Base-by-base conservation (phyloP, 2,113 vertebrate genomes). In the Miniopterus natalensis region DNA sequence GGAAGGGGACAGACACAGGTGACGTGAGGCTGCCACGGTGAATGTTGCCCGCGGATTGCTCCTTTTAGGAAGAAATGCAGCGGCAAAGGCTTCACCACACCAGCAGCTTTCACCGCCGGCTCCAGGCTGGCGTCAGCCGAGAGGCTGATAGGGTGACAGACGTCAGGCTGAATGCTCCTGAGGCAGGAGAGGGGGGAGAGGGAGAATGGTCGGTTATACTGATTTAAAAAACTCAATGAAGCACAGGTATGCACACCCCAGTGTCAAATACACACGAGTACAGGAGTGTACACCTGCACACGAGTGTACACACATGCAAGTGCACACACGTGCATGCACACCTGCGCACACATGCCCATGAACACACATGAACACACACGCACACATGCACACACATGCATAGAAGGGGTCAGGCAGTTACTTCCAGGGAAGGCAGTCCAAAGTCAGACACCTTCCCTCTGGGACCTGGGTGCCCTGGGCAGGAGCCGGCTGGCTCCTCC, bases 101-200 rank as follows among this genome's bases (percentile, higher is more conserved):
- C 31, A 65, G 8, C 3, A 0, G 12, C 12, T 15, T 8, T 7
- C 6, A 7, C 20, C 51, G 0, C 2, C 29, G 2, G 1, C 6
- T 3, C 1, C 1, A 0, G 1, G 3, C 25, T 7, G 3, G 14
- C n/a, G 0, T 8, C 0, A 8, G 1, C 61, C 6, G 63, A 8
- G 29, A n/a, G 3, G 45, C 2, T 0, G 3, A 0, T 1, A 27
- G 36, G 18, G 3, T 4, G 51, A 7, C 3, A 1, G 40, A 6
- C 15, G 9, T 20, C 18, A 1, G 9, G 2, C 1, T 0, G 27
- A 6, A 53, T 1, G 0, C 7, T 0, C 6, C 45, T 0, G 23
- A 31, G 73, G 65, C 49, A 0, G 65, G 42, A 31, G 25, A 1
- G 0, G 29, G 3, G 25, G 42, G 13, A 13, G 15, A 23, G 31